phyloP scores from a whole-genome alignment of 2,113 vertebrate species.

The Cacatua alba region DNA sequence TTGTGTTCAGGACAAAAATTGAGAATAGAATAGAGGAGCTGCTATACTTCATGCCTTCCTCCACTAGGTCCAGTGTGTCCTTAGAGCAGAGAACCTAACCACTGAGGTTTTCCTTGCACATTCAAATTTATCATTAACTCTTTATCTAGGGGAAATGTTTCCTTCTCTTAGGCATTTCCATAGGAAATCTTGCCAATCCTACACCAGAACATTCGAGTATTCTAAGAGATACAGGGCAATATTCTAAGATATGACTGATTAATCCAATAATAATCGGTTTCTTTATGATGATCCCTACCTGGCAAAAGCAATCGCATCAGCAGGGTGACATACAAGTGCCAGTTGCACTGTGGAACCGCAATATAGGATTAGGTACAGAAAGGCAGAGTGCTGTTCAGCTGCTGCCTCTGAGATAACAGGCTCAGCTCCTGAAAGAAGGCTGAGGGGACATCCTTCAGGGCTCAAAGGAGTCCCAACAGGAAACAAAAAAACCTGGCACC shows the following conservation, averaged over 20 bases:
- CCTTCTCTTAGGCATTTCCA: constrained; percentile 17
- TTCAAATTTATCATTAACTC: neutral
- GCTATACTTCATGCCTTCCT: neutral
- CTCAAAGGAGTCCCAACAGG: neutral
- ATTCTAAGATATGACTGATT: neutral
- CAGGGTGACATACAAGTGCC: neutral
- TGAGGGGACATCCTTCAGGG: neutral
- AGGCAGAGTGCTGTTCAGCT: neutral
- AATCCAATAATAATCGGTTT: neutral
- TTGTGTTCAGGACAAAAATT: neutral
- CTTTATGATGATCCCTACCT: neutral
- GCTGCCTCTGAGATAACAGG: neutral
- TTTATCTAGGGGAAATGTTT: constrained; percentile 36
- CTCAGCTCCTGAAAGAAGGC: neutral
- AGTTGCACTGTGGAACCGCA: neutral
- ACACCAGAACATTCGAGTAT: neutral
- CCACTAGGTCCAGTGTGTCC: neutral
- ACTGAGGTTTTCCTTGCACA: neutral
- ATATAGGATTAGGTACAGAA: neutral
- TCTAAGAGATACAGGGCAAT: neutral
- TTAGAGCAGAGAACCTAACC: neutral
- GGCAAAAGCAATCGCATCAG: neutral
- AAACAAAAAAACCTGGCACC: constrained; percentile 17
- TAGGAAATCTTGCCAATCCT: constrained; percentile 2
- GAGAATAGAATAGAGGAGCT: neutral